Evolutionary conservation across 2,797 vertebrate genomes (phyloP).

Genomic region (Gobio occitaniae): DNA sequence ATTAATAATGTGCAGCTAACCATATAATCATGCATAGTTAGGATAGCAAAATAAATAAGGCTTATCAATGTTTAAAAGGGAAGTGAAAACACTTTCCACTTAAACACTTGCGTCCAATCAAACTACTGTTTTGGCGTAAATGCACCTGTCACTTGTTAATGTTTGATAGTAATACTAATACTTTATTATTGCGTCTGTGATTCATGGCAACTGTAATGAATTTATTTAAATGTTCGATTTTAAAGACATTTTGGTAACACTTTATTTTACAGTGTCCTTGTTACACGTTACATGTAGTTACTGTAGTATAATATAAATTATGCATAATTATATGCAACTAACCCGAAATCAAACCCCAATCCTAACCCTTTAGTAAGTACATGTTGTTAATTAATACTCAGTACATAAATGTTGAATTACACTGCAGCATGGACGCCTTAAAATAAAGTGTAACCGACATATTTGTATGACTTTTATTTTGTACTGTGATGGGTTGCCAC

Average conservation of each 20-base stretch:
- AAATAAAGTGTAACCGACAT: too few species aligned
- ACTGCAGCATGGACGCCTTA: too few species aligned
- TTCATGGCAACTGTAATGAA: neutral
- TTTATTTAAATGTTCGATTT: neutral
- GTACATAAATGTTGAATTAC: too few species aligned
- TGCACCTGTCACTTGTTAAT: slow-evolving; percentile 4
- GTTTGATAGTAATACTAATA: neutral
- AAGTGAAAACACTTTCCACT: slow-evolving; percentile 15
- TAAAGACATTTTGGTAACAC: neutral
- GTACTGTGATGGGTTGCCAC: neutral
- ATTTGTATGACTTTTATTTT: slow-evolving; percentile 1
- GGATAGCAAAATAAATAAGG: slow-evolving; percentile 17
- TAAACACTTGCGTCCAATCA: slow-evolving; percentile 18
- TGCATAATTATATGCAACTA: too few species aligned
- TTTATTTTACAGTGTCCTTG: too few species aligned
- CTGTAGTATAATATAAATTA: too few species aligned
- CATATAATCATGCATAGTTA: slow-evolving; percentile 16
- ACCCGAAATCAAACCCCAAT: too few species aligned
- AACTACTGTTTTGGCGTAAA: neutral
- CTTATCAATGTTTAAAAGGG: slow-evolving; percentile 12
- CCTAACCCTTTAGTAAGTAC: too few species aligned
- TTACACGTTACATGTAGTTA: too few species aligned
- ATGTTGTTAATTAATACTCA: too few species aligned
- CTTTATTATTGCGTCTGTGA: neutral
- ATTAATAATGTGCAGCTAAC: neutral